Percentiles rank a stretch among this genome's conserved stretches.
Conservation (phyloP, 2,113 vertebrate genomes). For the Sander vitreus region DNA sequence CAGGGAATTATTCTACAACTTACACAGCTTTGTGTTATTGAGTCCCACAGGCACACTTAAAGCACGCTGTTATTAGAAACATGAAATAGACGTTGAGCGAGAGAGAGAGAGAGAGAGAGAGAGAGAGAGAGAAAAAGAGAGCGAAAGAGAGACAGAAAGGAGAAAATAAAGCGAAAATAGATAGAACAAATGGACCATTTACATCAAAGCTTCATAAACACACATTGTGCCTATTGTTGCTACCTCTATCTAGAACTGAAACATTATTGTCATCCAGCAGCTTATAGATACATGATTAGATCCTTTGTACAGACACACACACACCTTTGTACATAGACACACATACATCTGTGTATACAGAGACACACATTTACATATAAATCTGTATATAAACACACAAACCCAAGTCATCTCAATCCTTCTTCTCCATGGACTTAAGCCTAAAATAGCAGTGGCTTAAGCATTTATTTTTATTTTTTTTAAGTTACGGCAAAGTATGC, state of each 20-base stretch:
- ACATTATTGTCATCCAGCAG: slow-evolving; percentile 36
- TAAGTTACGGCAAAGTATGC: slow-evolving; percentile 43
- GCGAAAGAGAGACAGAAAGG: not conserved
- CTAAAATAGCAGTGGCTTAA: slow-evolving; percentile 49
- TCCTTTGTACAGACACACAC: slow-evolving; percentile 14
- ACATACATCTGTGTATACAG: slow-evolving; percentile 19
- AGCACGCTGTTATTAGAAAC: slow-evolving; percentile 70
- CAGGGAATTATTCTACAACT: slow-evolving; percentile 49
- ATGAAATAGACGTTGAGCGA: slow-evolving; percentile 39
- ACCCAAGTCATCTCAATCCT: slow-evolving; percentile 22
- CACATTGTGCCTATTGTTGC: slow-evolving; percentile 58
- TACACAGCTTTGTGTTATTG: slow-evolving; percentile 73
- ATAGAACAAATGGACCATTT: slow-evolving; percentile 74
- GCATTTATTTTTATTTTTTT: slow-evolving; percentile 21
- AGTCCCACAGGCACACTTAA: slow-evolving; percentile 72
- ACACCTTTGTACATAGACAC: slow-evolving; percentile 1
- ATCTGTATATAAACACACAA: slow-evolving; percentile 39
- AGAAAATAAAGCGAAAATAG: slow-evolving; percentile 33
- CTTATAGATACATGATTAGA: slow-evolving; percentile 42
- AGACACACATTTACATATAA: slow-evolving; percentile 31
- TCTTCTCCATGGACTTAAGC: slow-evolving; percentile 38
- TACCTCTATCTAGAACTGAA: slow-evolving; percentile 33
- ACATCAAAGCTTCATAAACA: slow-evolving; percentile 70
- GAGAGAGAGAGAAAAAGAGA: not conserved
- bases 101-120: slow-evolving; percentile 11